A percentile compares a stretch with the other conserved stretches of the same genome.
phyloP scores from a whole-genome alignment of 2,888 invertebrate species.

The Schizaphis graminum region DNA sequence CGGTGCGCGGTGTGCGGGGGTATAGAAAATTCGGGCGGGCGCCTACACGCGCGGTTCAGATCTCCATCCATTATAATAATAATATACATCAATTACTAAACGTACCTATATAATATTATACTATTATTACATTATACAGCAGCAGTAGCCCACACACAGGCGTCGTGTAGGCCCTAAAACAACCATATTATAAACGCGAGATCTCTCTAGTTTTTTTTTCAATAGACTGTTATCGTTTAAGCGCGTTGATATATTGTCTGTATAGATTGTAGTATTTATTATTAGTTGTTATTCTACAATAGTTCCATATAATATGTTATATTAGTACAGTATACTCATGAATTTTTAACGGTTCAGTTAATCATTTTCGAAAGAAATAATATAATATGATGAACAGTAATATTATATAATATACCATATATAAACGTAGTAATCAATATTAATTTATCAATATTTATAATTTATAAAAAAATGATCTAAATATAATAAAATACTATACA shows the following conservation, averaged over 20 bases:
- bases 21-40: neutral
- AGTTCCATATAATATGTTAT: neutral
- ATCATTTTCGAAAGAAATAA: neutral
- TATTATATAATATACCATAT: neutral
- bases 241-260: neutral
- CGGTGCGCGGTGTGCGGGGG: neutral
- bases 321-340: neutral
- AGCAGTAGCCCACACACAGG: neutral
- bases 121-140: neutral
- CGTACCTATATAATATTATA: neutral
- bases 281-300: neutral
- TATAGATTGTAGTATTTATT: neutral
- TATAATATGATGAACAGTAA: neutral
- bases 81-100: constrained; percentile 13
- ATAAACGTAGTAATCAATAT: neutral
- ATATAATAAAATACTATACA: too few relatives aligned
- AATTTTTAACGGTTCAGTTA: neutral
- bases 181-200: neutral
- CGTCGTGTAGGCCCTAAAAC: neutral
- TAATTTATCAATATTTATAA: too few relatives aligned
- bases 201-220: neutral
- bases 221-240: neutral
- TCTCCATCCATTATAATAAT: neutral
- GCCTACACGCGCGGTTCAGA: neutral
- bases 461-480: too few relatives aligned